Evolutionary conservation across 2,113 vertebrate species (phyloP), one percentile per base, ranked within the genome.

Genomic region (Leucopsar rothschildi): DNA sequence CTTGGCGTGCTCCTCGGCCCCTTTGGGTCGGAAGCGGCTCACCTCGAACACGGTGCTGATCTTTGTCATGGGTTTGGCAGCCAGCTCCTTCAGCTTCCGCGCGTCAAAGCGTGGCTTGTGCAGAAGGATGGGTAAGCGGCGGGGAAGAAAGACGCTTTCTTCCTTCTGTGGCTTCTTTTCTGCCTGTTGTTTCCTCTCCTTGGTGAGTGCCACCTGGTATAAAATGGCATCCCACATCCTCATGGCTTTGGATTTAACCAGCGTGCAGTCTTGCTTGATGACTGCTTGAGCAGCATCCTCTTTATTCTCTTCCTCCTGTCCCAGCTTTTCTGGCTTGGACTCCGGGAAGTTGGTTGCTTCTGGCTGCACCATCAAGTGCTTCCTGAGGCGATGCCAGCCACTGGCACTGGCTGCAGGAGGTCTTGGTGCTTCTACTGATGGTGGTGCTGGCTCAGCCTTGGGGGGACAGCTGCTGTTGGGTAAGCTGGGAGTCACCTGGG

Each of bases 211-310:
- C 98, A 99, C 97, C 55, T 98, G 99, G 86, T 99, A 99, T 39
- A 99, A 98, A 61, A 99, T 97, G 3, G 99, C 98, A 8, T 99
- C 99, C 99, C 99, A 99, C 98, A 99, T 98, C 72, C 98, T 98
- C 29, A 97, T 95, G 14, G 98, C 98, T 57, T 96, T 98, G 4
- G 98, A 98, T 96, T 78, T 97, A 93, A 77, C 96, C 47, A 11
- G 61, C 59, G 2, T 87, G 33, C 20, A 78, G 72, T 98, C 98
- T 88, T 97, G 95, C 70, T 86, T 76, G 37, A 5, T 18, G 19
- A 21, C 6, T 2, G 37, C 21, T 14, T 63, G 93, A 22, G 66
- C 15, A 7, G 24, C 11, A 5, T 81, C 68, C 29, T 50, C 94
- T 40, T 87, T 82, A 86, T 61, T 78, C 7, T 40, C 45, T 17